These are phyloP conservation scores for Tanytarsus gracilentus DNA, from an alignment of 2,888 invertebrate genomes.

Conservation along the genomic window DNA sequence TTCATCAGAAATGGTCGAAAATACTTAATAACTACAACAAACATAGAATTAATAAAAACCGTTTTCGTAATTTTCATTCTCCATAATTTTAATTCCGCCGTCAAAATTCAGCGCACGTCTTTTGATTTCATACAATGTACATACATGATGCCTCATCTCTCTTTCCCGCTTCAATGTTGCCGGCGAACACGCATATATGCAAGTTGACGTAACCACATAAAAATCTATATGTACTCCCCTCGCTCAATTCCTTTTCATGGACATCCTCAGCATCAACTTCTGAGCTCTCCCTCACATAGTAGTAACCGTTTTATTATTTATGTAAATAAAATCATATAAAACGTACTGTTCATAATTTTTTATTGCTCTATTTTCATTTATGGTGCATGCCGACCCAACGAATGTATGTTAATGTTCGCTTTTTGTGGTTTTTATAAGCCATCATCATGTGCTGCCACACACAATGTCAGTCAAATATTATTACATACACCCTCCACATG, in stretches of 20 bases:
- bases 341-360: conserved; percentile 28
- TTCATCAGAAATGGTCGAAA: too few relatives aligned
- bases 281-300: too few relatives aligned
- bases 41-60: conserved; percentile 26
- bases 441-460: conserved; percentile 10
- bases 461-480: not conserved
- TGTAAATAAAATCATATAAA: conserved; percentile 28
- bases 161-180: conserved; percentile 11
- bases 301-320: conserved; percentile 28
- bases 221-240: too few relatives aligned
- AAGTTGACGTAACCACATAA: too few relatives aligned
- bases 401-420: conserved; percentile 13
- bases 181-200: not conserved
- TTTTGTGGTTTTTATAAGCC: conserved; percentile 12
- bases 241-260: too few relatives aligned
- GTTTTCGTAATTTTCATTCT: conserved; percentile 24
- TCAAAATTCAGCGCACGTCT: conserved; percentile 17
- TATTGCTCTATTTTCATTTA: conserved; percentile 29
- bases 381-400: conserved; percentile 18
- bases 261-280: too few relatives aligned
- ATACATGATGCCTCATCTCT: conserved; percentile 7
- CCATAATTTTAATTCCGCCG: conserved; percentile 24
- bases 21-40: not conserved
- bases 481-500: not conserved
- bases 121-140: conserved; percentile 15